Evolutionary conservation across 1,140 invertebrate genomes (phyloP).

Genomic region (Lasaia peninsularis): DNA sequence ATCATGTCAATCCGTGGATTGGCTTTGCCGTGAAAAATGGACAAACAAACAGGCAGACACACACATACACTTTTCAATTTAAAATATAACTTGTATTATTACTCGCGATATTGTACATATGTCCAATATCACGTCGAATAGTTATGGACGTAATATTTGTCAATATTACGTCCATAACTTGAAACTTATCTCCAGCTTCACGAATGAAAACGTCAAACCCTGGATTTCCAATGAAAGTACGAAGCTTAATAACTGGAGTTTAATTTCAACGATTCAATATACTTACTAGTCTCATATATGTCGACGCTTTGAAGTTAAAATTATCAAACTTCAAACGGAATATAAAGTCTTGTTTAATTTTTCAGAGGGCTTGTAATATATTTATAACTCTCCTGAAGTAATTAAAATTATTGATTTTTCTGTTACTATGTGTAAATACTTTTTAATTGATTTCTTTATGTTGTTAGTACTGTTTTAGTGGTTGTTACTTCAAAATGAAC

Average conservation of each 20-base stretch:
- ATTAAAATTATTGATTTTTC: background rate
- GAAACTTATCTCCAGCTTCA: no score
- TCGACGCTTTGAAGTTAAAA: conserved; percentile 1
- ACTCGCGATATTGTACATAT: no score
- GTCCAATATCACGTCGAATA: no score
- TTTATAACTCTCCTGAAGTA: background rate
- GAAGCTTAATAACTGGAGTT: background rate
- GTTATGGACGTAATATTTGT: no score
- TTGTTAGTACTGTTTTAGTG: no score
- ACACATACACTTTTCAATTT: no score
- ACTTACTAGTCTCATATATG: background rate
- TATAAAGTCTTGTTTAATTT: conserved; percentile 4
- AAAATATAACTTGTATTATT: no score
- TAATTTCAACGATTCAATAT: conserved; percentile 1
- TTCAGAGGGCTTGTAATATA: background rate
- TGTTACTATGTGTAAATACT: background rate
- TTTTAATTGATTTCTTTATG: background rate
- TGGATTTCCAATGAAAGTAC: background rate
- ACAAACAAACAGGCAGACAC: no score
- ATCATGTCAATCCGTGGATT: no score
- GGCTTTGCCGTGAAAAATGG: no score
- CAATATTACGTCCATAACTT: no score
- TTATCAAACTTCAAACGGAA: conserved; percentile 1
- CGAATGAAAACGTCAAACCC: background rate
- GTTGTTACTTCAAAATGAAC: no score